Conservation (phyloP, 2,113 vertebrate species). For the Salvelinus fontinalis region DNA sequence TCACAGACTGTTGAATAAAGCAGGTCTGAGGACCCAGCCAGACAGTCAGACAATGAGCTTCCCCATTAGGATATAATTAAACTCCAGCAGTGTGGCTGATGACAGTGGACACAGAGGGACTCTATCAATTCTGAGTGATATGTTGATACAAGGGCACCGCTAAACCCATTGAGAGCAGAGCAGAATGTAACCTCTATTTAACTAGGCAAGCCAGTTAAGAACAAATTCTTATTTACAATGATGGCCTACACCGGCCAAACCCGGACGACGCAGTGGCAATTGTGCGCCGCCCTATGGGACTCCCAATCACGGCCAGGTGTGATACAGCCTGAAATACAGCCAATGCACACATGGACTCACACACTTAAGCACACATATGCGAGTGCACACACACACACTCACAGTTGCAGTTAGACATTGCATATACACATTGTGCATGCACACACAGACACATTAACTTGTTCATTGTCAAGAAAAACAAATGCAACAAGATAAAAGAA, state of each 20-base stretch:
- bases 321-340: too few species aligned
- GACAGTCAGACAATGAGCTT: not conserved
- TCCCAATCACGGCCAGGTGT: too few species aligned
- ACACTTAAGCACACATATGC: not conserved
- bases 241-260: too few species aligned
- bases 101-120: not conserved
- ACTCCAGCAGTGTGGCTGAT: not conserved
- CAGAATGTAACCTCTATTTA: too few species aligned
- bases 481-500: not conserved
- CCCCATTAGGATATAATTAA: not conserved
- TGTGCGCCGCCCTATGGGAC: too few species aligned
- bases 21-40: not conserved
- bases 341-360: not conserved
- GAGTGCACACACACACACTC: not conserved
- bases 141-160: not conserved
- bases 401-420: not conserved
- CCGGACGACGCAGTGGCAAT: too few species aligned
- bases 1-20: not conserved
- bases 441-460: constrained; percentile 10
- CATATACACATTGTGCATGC: not conserved
- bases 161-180: not conserved
- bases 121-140: not conserved
- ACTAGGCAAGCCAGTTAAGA: too few species aligned
- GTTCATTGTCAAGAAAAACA: not conserved
- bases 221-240: too few species aligned